Percentiles rank a stretch among this genome's conserved stretches.
phyloP scores from a whole-genome alignment of 2,888 invertebrate species.

The Philhelius pedissequus region DNA sequence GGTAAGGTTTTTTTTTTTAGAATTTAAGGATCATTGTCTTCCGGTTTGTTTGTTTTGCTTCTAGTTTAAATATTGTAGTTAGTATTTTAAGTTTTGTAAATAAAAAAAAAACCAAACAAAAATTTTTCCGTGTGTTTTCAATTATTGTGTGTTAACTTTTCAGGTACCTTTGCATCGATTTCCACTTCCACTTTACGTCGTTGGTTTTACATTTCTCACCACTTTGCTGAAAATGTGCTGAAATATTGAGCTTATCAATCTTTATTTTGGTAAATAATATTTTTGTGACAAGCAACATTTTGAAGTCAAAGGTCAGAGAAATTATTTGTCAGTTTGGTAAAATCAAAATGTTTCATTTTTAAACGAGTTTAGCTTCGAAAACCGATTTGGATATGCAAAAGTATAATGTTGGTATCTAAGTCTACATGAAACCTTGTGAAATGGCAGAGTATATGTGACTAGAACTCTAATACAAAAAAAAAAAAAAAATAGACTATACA shows the following conservation, averaged over 20 bases:
- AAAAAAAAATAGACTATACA: too few species aligned
- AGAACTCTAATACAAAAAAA: too few species aligned
- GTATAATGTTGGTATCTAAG: too few species aligned
- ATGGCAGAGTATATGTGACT: too few species aligned
- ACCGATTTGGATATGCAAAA: too few species aligned
- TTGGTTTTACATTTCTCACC: neutral
- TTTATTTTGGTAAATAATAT: neutral
- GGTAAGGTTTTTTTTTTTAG: constrained; percentile 55
- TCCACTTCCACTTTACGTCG: neutral
- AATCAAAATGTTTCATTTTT: too few species aligned
- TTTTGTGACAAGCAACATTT: neutral
- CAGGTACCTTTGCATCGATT: neutral
- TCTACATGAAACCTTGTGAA: too few species aligned
- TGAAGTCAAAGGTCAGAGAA: too few species aligned
- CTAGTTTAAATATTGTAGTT: constrained; percentile 51
- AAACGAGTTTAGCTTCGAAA: too few species aligned
- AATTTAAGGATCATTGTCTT: constrained; percentile 72
- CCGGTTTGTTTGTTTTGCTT: constrained; percentile 73
- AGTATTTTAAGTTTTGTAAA: constrained; percentile 45
- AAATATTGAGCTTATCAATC: neutral
- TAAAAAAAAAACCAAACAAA: constrained; percentile 45
- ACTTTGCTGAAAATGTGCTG: neutral
- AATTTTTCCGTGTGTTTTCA: neutral
- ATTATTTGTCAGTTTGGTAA: too few species aligned
- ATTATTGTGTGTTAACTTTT: neutral